A percentile compares a stretch with the other conserved stretches of the same genome.
These are phyloP conservation scores for Thera obeliscata DNA, from an alignment of 2,888 invertebrate genomes.

Conservation along the genomic window DNA sequence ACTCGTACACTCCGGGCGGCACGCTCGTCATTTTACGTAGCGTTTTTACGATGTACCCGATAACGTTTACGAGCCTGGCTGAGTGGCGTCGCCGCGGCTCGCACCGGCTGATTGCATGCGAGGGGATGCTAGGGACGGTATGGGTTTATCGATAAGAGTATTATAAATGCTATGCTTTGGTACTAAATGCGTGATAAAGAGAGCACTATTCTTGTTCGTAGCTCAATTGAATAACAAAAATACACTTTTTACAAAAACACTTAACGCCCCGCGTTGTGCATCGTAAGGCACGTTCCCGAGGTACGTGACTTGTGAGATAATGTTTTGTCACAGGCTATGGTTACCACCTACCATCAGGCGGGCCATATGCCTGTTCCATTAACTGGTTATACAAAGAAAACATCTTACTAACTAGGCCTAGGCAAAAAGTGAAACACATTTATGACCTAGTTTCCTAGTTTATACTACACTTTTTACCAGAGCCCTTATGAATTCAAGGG, in stretches of 20 bases:
- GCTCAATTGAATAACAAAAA: neutral
- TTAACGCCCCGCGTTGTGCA: neutral
- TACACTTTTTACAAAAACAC: too few relatives aligned
- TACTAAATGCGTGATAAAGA: neutral
- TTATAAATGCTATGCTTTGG: slow-evolving; percentile 17
- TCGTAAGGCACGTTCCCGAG: too few relatives aligned
- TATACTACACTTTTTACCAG: neutral
- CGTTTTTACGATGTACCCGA: slow-evolving; percentile 81
- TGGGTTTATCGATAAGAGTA: slow-evolving; percentile 27
- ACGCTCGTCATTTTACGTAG: slow-evolving; percentile 78
- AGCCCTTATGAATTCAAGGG: neutral
- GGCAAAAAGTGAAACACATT: too few relatives aligned
- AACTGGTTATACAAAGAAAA: too few relatives aligned
- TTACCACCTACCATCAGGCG: too few relatives aligned
- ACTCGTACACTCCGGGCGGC: slow-evolving; percentile 43
- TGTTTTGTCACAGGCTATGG: too few relatives aligned
- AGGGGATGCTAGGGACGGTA: slow-evolving; percentile 47
- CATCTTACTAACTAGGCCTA: too few relatives aligned
- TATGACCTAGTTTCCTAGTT: neutral
- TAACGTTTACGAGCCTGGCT: slow-evolving; percentile 81
- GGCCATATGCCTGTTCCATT: too few relatives aligned
- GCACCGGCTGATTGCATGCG: slow-evolving; percentile 78
- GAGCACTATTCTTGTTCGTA: slow-evolving; percentile 1
- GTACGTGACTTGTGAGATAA: too few relatives aligned
- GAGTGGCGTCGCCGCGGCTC: slow-evolving; percentile 82